Evolutionary conservation across 2,888 invertebrate species (phyloP).

Genomic region (Chrysotoxum bicinctum): DNA sequence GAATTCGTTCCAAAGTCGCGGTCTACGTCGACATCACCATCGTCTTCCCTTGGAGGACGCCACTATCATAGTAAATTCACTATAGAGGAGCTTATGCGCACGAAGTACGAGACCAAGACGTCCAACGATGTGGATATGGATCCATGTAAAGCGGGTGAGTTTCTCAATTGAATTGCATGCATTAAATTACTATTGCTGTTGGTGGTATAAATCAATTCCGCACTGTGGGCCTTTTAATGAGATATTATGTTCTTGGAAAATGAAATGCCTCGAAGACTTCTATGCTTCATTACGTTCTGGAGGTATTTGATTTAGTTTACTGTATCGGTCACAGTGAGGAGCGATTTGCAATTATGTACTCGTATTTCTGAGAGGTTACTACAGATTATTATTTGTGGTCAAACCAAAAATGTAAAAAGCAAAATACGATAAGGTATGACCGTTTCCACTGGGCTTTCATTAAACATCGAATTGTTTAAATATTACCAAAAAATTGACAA

Average conservation of each 20-base stretch:
- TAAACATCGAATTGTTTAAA: too few species aligned
- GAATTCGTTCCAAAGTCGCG: constrained; percentile 41
- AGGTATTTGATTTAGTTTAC: neutral
- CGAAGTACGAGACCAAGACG: constrained; percentile 86
- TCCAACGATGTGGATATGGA: constrained; percentile 91
- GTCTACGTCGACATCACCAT: constrained; percentile 40
- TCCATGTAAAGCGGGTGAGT: constrained; percentile 94
- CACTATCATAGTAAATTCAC: constrained; percentile 83
- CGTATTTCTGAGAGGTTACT: too few species aligned
- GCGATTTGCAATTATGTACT: neutral
- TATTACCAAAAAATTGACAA: too few species aligned
- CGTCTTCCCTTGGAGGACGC: constrained; percentile 69
- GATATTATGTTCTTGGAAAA: constrained; percentile 3
- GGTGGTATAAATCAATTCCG: constrained; percentile 35
- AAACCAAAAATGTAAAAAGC: too few species aligned
- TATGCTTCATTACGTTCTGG: constrained; percentile 2
- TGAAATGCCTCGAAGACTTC: constrained; percentile 16
- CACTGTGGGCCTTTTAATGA: constrained; percentile 33
- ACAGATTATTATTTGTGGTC: too few species aligned
- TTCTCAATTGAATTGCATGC: constrained; percentile 47
- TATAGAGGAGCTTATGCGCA: constrained; percentile 86
- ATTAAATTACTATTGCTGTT: constrained; percentile 35
- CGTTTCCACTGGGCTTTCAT: too few species aligned
- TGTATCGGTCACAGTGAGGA: neutral
- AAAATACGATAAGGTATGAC: too few species aligned